Evolutionary conservation across 2,888 invertebrate genomes (phyloP), one percentile per base, ranked within the genome.

Genomic region (Drosophila multiciliata): DNA sequence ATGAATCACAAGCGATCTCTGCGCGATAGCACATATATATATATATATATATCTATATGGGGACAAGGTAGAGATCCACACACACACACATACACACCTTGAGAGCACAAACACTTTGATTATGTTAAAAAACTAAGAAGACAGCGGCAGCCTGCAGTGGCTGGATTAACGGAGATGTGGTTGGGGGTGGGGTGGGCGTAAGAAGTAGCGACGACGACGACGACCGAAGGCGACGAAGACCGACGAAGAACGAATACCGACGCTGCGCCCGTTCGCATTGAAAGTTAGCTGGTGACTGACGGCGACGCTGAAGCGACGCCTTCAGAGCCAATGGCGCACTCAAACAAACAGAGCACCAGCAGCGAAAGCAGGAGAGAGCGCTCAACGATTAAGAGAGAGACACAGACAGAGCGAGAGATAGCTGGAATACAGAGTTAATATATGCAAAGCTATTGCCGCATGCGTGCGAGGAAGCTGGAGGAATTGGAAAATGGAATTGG

Each of bases 251-350:
- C 63, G 59, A 59, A 58, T 42, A 53, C 42, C 42, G 57, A 58
- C 45, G 64, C 64, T 36, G 66, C 63, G 57, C 68, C 72, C 82
- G 84, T 77, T 81, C 89, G 62, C 89, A 83, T 89, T 75, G 89
- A 83, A 81, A 74, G 87, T 87, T 85, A 66, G 73, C 66, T 62
- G 67, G 53, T 73, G 79, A 85, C 89, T 85, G 77, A 81, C 69
- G 62, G 23, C 63, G 64, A 45, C 64, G 60, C 35, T 62, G 66
- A 11, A 15, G 52, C 23, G 58, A 33, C 48, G 72, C 64, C 55
- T 38, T 55, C 42, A 64, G 50, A 68, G 68, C 73, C 73, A 45
- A 45, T 55, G 54, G 75, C 76, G 65, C 65, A 70, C 45, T 36
- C 59, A 61, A 57, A 52, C 55, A 40, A 40, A 70, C 50, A 63